Base-by-base conservation (phyloP, 2,888 invertebrate species). In the Caenorhabditis becei region DNA sequence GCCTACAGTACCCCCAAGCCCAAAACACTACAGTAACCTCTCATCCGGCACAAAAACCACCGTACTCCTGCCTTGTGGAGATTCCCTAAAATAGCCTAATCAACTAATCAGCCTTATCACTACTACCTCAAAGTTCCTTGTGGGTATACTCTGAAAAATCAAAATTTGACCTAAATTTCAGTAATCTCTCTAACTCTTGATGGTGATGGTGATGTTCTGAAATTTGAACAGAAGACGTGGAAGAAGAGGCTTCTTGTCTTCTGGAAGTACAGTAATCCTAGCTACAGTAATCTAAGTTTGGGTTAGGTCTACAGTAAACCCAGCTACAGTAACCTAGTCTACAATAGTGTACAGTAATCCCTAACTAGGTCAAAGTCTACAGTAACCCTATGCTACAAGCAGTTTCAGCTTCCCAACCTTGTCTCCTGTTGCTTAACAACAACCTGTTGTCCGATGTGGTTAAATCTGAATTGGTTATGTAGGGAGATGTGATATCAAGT, bases 121-220 rank as follows among this genome's bases (percentile, higher is more conserved):
- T 1, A 63, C 28, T 65, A 74, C 74, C 74, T 74, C 20, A 74
- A 59, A 59, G 74, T 65, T 44, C 74, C 74, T 63, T 63, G 65
- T 58, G 74, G 74, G 58, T 65, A 74, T 2, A 74, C 74, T 63
- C 74, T 74, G 74, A 58, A 74, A 47, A n/a, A 11, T 16, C 23
- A 20, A n/a, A 11, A 2, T 18, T 18, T n/a, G 18, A 18, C 2
- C 18, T 7, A 18, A 35, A 35, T 8, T 10, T 8, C 35, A 35
- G 5, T 10, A 49, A 49, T n/a, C 4, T n/a, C 1, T 20, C 70
- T 20, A 61, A 71, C 70, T 71, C 70, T 18, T 61, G 61, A 53
- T 51, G 41, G 35, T 61, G 70, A 18, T 70, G 61, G 24, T 70
- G 51, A n/a, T 47, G 51, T 24, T 14, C 58, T 24, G 59, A 49